Evolutionary conservation across 2,888 invertebrate genomes (phyloP).

Genomic region (Megalurothrips usitatus): DNA sequence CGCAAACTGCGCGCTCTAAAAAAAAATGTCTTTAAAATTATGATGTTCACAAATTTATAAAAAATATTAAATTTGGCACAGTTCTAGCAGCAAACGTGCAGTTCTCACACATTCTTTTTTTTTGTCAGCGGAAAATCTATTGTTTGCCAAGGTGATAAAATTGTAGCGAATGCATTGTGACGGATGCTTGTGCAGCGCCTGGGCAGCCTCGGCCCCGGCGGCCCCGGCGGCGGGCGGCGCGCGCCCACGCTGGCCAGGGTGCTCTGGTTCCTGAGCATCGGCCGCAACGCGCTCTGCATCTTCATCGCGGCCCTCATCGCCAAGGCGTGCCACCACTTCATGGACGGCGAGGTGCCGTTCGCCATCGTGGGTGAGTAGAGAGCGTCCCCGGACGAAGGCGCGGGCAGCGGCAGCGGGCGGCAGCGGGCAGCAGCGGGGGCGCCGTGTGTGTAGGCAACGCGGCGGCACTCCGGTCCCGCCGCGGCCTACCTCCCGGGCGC

Average conservation of each 20-base stretch:
- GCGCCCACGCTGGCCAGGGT: background rate
- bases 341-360: constrained; percentile 4
- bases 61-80: no score
- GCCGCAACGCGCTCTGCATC: constrained; percentile 20
- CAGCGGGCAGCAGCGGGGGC: background rate
- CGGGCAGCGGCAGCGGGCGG: background rate
- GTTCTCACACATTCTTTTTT: no score
- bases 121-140: no score
- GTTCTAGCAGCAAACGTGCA: no score
- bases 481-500: background rate
- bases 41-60: no score
- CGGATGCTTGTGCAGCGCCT: constrained; percentile 4
- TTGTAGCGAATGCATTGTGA: no score
- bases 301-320: background rate
- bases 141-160: no score
- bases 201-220: background rate
- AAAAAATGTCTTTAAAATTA: no score
- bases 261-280: constrained; percentile 11
- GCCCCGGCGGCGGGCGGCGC: background rate
- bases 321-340: background rate
- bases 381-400: background rate
- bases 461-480: background rate
- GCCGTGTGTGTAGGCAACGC: background rate
- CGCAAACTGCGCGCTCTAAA: constrained; percentile 40
- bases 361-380: constrained; percentile 8